Conservation (phyloP, 2,797 vertebrate species). For the Chlorospingus flavigularis region DNA sequence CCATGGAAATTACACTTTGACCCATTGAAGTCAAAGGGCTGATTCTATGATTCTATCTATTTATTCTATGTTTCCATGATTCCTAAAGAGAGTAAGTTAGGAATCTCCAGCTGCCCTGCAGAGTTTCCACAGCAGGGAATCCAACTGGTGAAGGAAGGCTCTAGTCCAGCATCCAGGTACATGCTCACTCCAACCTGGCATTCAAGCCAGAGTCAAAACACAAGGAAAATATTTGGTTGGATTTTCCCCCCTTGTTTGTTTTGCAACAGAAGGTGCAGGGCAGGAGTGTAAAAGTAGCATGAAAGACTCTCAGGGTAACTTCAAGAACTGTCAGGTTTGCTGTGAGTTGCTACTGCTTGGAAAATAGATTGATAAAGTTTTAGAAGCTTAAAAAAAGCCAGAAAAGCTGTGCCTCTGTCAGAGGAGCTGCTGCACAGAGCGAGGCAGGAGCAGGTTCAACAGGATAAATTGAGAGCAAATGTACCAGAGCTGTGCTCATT, state of each 20-base stretch:
- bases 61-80: background rate
- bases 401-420: background rate
- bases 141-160: background rate
- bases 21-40: background rate
- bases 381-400: background rate
- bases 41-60: background rate
- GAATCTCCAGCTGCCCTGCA: background rate
- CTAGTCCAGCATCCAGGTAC: background rate
- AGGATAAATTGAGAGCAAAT: background rate
- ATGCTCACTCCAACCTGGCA: background rate
- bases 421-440: background rate
- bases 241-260: background rate
- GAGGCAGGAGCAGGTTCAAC: slow-evolving; percentile 15
- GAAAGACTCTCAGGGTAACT: background rate
- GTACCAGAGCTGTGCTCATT: background rate
- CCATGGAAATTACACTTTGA: background rate
- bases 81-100: background rate
- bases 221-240: background rate
- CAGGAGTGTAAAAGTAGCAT: background rate
- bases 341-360: background rate
- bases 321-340: background rate
- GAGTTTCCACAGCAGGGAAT: background rate
- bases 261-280: background rate
- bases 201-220: background rate
- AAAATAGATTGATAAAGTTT: background rate